These are phyloP conservation scores for Blastobasis adustella DNA, from an alignment of 2,888 invertebrate genomes.

Conservation along the genomic window DNA sequence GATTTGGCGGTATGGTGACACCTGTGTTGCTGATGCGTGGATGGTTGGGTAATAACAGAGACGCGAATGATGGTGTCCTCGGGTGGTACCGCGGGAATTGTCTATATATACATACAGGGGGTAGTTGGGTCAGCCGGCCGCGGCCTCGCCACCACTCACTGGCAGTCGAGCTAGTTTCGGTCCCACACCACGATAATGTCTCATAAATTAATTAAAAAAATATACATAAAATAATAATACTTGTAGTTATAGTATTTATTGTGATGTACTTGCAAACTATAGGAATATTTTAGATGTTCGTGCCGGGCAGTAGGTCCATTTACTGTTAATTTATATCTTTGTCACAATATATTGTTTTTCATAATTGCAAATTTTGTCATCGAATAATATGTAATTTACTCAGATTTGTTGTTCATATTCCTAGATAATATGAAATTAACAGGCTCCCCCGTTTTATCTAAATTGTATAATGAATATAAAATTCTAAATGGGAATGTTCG, in stretches of 20 bases:
- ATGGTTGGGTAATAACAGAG: too few relatives aligned
- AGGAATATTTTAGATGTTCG: constrained; percentile 37
- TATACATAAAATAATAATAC: constrained; percentile 23
- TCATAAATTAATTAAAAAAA: constrained; percentile 22
- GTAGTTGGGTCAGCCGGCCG: too few relatives aligned
- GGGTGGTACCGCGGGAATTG: too few relatives aligned
- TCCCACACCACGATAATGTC: constrained; percentile 7
- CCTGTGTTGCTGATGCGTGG: too few relatives aligned
- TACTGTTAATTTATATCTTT: constrained; percentile 29
- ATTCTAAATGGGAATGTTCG: constrained; percentile 51
- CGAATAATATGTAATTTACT: constrained; percentile 16
- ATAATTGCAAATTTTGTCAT: constrained; percentile 12
- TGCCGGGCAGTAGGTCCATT: constrained; percentile 32
- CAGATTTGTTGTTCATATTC: constrained; percentile 42
- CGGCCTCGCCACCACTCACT: constrained; percentile 4
- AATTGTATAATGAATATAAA: constrained; percentile 28
- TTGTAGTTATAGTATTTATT: constrained; percentile 65
- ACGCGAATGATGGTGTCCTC: too few relatives aligned
- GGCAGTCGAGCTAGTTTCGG: constrained; percentile 18
- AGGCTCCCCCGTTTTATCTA: constrained; percentile 23
- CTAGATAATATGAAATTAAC: constrained; percentile 37
- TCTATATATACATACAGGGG: too few relatives aligned
- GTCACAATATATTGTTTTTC: constrained; percentile 20
- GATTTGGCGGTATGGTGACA: too few relatives aligned
- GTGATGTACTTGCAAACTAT: constrained; percentile 58